Evolutionary conservation across 2,888 invertebrate genomes (phyloP), one percentile per base, ranked within the genome.

Genomic region (Hydrotaea cyrtoneurina): DNA sequence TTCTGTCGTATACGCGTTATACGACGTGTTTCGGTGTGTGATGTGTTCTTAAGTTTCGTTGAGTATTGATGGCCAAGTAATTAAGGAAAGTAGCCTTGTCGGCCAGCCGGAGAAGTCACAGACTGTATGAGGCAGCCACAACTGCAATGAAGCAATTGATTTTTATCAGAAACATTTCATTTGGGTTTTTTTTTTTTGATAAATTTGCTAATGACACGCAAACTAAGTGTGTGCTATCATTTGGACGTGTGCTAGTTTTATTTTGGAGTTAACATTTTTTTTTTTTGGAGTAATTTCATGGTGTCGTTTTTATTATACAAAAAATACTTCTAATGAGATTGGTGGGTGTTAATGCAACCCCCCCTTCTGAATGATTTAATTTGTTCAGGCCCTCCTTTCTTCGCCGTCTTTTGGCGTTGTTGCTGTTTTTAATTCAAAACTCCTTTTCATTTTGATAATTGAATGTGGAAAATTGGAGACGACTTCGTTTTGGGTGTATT

Each of bases 11-110:
- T 31, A 4, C 3, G 31, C 2, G n/a, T n/a, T 36, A 36, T 36
- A 8, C 36, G 36, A 36, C 3, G 36, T 5, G 31, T 31, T 31
- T 31, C 7, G 31, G 2, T 31, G 31, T 31, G 31, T 31, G n/a
- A n/a, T n/a, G 7, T 31, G 31, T 31, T 31, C 10, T 17, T 39
- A 39, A 11, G 11, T 50, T 50, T n/a, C 50, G 39, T 53, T 53
- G 15, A 59, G 26, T 69, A 43, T 69, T 53, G 46, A 71, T 71
- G 26, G 31, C 31, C 15, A 17, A 23, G 31, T 71, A 50, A 50
- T 53, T 69, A 31, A 71, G 53, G 4, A 26, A 31, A 71, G 53
- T 59, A 59, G 59, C 13, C 10, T 10, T 10, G 57, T 0, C 57
- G 2, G 53, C 10, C 19, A 23, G n/a, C n/a, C n/a, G n/a, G 57